These are phyloP conservation scores for Formica aserva DNA, from an alignment of 2,888 invertebrate genomes.

Conservation along the genomic window DNA sequence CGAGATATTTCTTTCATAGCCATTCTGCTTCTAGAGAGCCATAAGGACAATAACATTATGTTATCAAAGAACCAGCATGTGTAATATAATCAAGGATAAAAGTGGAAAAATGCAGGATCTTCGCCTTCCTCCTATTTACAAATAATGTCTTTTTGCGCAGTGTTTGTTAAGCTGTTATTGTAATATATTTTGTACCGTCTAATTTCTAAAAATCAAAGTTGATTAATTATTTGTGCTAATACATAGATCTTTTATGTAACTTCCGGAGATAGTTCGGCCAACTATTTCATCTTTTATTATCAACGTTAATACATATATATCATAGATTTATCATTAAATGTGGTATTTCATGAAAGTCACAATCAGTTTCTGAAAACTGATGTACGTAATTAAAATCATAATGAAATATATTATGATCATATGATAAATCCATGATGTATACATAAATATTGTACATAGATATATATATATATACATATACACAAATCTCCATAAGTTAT, in stretches of 20 bases:
- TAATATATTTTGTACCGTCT: conserved; percentile 27
- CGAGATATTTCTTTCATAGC: conserved; percentile 8
- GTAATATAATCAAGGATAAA: conserved; percentile 8
- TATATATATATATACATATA: neutral
- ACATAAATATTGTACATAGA: conserved; percentile 7
- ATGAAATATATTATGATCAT: neutral
- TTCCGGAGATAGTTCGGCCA: neutral
- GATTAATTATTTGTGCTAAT: conserved; percentile 46
- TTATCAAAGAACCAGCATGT: conserved; percentile 10
- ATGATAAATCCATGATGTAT: conserved; percentile 10
- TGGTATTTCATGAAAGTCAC: neutral
- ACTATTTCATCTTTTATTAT: neutral
- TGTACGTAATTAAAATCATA: neutral
- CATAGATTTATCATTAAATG: conserved; percentile 14
- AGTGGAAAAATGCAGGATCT: neutral
- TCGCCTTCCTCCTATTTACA: conserved; percentile 20
- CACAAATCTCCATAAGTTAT: neutral
- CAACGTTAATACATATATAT: neutral
- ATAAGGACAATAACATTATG: conserved; percentile 25
- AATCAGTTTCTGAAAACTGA: neutral
- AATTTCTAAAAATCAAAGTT: conserved; percentile 1
- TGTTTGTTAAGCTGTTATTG: conserved; percentile 3
- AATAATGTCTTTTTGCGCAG: neutral
- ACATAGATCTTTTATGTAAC: conserved; percentile 32
- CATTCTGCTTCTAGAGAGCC: conserved; percentile 2